These are phyloP conservation scores for Teleogryllus occipitalis DNA, from an alignment of 1,140 invertebrate species.

Conservation along the genomic window DNA sequence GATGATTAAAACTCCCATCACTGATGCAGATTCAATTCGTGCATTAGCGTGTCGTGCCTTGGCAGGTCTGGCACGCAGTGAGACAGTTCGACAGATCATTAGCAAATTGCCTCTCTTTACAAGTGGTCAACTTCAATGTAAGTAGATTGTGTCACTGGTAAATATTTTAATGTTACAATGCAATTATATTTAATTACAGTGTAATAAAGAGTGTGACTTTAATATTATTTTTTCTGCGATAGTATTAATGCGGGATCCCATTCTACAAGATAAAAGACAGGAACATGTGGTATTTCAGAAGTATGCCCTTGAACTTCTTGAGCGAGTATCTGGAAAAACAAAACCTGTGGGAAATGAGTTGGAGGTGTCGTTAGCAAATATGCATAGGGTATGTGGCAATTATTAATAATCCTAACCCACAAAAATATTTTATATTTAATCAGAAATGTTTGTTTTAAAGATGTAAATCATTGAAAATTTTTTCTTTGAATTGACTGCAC, in stretches of 20 bases:
- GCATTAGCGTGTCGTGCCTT: constrained; percentile 86
- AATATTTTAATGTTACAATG: background rate
- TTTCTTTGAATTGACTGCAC: background rate
- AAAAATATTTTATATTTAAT: background rate
- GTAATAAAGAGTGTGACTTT: background rate
- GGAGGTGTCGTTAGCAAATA: constrained; percentile 74
- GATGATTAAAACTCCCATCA: constrained; percentile 88
- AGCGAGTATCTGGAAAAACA: constrained; percentile 83
- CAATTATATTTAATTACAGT: background rate
- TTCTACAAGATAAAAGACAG: constrained; percentile 87
- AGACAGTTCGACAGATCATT: constrained; percentile 89
- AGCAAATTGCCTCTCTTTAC: constrained; percentile 92
- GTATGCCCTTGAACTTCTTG: constrained; percentile 84
- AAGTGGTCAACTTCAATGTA: constrained; percentile 83
- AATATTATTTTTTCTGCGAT: background rate
- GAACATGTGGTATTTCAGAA: constrained; percentile 96
- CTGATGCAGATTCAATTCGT: constrained; percentile 90
- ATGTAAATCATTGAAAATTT: background rate
- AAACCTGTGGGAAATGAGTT: constrained; percentile 71
- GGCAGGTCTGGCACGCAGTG: constrained; percentile 81
- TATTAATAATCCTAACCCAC: background rate
- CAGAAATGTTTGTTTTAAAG: background rate
- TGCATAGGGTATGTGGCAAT: constrained; percentile 56
- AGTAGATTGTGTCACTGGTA: constrained; percentile 25
- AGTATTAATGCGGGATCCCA: constrained; percentile 79